Evolutionary conservation across 2,113 vertebrate genomes (phyloP).

Genomic region (Cynocephalus volans): DNA sequence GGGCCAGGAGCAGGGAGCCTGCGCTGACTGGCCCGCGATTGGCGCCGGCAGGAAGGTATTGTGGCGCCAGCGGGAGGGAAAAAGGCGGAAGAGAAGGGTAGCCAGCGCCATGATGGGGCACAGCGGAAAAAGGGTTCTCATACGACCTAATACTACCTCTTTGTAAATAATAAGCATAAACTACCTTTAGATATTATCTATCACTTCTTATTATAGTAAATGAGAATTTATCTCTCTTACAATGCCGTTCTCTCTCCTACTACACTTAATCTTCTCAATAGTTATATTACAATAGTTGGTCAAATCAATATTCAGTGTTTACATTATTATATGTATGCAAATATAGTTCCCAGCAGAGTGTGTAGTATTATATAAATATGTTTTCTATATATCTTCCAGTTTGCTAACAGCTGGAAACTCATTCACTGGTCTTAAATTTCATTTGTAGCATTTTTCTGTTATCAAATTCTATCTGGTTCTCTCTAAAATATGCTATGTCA

Average conservation of each 20-base stretch:
- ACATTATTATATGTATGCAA: background rate
- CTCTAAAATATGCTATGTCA: background rate
- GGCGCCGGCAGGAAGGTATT: too few species aligned
- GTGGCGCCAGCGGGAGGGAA: too few species aligned
- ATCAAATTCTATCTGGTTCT: background rate
- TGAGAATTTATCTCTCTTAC: background rate
- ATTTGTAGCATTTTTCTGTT: background rate
- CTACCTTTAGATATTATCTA: background rate
- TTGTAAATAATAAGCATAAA: background rate
- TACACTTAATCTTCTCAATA: background rate
- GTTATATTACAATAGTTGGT: background rate
- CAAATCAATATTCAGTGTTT: background rate
- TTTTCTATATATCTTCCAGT: constrained; percentile 3
- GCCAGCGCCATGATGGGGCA: too few species aligned
- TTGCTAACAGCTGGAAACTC: background rate
- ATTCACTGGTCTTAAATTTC: constrained; percentile 19
- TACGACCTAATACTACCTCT: too few species aligned
- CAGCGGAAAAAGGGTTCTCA: too few species aligned
- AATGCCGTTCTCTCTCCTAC: background rate
- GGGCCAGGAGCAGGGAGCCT: too few species aligned
- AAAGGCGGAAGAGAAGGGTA: too few species aligned
- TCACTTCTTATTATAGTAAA: background rate
- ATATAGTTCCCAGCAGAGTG: background rate
- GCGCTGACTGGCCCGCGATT: too few species aligned
- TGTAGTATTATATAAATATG: background rate